Conservation (phyloP, 2,113 vertebrate species). For the Telmatochromis sp. region DNA sequence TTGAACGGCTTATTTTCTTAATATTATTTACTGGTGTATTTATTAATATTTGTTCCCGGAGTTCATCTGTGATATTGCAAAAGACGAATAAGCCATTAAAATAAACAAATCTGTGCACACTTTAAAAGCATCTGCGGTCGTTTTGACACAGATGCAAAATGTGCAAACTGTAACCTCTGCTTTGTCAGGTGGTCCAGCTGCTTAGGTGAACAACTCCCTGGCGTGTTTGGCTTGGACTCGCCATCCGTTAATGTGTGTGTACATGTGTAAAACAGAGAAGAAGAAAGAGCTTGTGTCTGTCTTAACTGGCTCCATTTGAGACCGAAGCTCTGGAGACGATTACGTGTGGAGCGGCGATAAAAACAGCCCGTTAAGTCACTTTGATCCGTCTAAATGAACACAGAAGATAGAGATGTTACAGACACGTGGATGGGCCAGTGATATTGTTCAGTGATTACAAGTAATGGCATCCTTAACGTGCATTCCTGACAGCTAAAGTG, state of each 20-base stretch:
- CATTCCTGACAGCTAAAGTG: not conserved
- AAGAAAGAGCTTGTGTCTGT: not conserved
- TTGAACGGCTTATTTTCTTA: not conserved
- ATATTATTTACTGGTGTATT: not conserved
- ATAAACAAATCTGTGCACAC: not conserved
- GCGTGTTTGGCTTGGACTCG: not conserved
- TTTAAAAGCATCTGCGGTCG: not conserved
- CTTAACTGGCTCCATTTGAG: not conserved
- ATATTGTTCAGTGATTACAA: not conserved
- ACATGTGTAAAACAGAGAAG: not conserved
- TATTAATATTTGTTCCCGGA: not conserved
- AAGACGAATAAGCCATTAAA: not conserved
- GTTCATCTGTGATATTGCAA: not conserved
- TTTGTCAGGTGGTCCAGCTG: constrained; percentile 36
- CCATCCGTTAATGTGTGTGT: not conserved
- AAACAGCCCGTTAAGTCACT: constrained; percentile 28
- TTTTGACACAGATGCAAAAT: not conserved
- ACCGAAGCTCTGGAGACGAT: constrained; percentile 40
- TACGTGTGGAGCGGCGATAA: constrained; percentile 3
- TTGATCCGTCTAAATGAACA: constrained; percentile 41
- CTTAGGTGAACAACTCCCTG: not conserved
- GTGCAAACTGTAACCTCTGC: constrained; percentile 2
- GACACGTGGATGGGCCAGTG: not conserved
- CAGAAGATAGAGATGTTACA: not conserved
- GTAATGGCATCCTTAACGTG: not conserved